Evolutionary conservation across 2,888 invertebrate genomes (phyloP), one percentile per base, ranked within the genome.

Genomic region (Anthophora plumipes): DNA sequence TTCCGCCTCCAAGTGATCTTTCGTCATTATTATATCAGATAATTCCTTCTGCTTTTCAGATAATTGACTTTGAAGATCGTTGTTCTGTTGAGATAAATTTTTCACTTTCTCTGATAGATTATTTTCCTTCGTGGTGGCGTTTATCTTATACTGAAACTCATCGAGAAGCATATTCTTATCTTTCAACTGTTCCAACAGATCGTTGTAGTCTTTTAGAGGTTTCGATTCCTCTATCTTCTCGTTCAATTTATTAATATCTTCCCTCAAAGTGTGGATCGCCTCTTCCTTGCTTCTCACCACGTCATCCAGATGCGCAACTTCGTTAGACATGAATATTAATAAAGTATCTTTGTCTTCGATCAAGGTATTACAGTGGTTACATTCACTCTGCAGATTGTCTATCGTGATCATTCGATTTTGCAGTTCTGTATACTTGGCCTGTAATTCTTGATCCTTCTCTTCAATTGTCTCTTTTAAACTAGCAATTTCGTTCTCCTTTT

Each of bases 171-270:
- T 93, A 85, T 96, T 93, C 76, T 93, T 94, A 67, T 94, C 94
- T 77, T 95, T 95, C 55, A 96, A 91, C 39, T 94, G 92, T 57
- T 94, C 92, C 6, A 94, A 90, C 86, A 95, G 92, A 11, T 92
- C 91, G 87, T 96, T 95, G 86, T 96, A 95, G 80, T 95, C 95
- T 86, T 95, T 95, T 70, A 95, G 95, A 0, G 95, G 95, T 87
- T 95, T 95, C 1, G 92, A 91, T 71, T 92, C 95, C 94, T 92
- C 41, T 5, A 89, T 9, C 43, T 82, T 82, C 8, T 90, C 82
- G 11, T 84, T 83, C 63, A 93, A 90, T 61, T 90, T 91, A 0
- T 25, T 52, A 11, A 88, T 55, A 59, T 88, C 82, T 25, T 80
- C 76, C 41, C 59, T 72, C 3, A 88, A 74, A 25, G 72, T 25